phyloP scores from a whole-genome alignment of 2,113 vertebrate genomes.

The Antidorcas marsupialis region DNA sequence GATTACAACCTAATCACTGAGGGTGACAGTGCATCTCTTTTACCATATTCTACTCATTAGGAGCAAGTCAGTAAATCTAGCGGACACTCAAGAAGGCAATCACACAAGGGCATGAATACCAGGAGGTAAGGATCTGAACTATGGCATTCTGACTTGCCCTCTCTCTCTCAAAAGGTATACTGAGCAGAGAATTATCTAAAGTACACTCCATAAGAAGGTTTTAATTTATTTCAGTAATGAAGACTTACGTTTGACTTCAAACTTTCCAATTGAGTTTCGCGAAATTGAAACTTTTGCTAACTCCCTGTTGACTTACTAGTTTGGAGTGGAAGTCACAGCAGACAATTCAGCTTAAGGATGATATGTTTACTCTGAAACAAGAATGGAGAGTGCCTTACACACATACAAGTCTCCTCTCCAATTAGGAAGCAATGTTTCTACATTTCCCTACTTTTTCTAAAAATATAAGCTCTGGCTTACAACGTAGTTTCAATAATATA shows the following conservation, averaged over 20 bases:
- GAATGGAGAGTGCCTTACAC: neutral
- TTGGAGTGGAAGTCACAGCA: neutral
- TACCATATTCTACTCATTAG: neutral
- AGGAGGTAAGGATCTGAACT: neutral
- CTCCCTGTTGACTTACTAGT: neutral
- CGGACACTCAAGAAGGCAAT: neutral
- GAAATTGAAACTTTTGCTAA: neutral
- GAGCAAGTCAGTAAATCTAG: neutral
- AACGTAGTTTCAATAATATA: neutral
- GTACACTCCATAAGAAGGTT: neutral
- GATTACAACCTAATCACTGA: neutral
- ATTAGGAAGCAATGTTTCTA: slow-evolving; percentile 16
- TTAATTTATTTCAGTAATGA: neutral
- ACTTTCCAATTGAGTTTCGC: neutral
- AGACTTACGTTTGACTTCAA: neutral
- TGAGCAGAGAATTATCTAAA: neutral
- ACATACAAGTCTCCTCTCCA: neutral
- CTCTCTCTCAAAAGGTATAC: neutral
- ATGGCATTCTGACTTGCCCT: neutral
- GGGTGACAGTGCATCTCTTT: neutral
- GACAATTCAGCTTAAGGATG: neutral
- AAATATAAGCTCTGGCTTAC: neutral
- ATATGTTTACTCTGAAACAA: neutral
- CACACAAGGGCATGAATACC: neutral
- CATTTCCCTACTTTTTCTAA: slow-evolving; percentile 23